Evolutionary conservation across 1,140 invertebrate genomes (phyloP), one percentile per base, ranked within the genome.

Genomic region (Lepidurus couesii): DNA sequence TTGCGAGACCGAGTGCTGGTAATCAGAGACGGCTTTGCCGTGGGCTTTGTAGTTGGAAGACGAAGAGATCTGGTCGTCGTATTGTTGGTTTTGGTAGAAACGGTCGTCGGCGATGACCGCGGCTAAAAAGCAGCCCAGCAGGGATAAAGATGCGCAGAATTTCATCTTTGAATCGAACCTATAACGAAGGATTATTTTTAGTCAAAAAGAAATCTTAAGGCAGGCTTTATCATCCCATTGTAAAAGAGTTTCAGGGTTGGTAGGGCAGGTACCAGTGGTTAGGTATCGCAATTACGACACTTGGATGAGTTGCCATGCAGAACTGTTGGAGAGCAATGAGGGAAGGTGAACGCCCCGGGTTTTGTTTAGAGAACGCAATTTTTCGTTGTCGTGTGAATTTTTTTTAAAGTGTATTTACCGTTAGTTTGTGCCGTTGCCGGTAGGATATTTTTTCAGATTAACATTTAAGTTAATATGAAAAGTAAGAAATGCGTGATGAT

Each of bases 41-140:
- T 78, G 13, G 11, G 77, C 73, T 73, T 78, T 77, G n/a, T 65
- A 42, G 13, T 16, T 73, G 65, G 47, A 73, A 73, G 47, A 43
- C 13, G 65, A 24, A 21, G 45, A 13, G n/a, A 7, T 74, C 8
- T 16, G 42, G 43, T 44, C 77, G 13, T 42, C 53, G 53, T 65
- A 65, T 65, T 65, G 53, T 13, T 21, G 16, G 3, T 65, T 13
- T 13, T 21, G 16, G 13, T 65, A 65, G 13, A 13, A 65, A 21
- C 53, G 53, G 8, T 16, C 21, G 53, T 65, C 53, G 9, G 53
- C 53, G 53, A n/a, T 7, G 21, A 16, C 53, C 53, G 53, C 53
- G 16, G 53, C 53, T 65, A 65, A n/a, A 65, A 65, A 21, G 21
- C 53, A 65, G 21, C 53, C 13, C 53, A 16, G 6, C 16, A 65